A percentile compares a stretch with the other conserved stretches of the same genome.
These are phyloP conservation scores for Leptopilina syphax DNA, from an alignment of 2,888 invertebrate species.

Conservation along the genomic window DNA sequence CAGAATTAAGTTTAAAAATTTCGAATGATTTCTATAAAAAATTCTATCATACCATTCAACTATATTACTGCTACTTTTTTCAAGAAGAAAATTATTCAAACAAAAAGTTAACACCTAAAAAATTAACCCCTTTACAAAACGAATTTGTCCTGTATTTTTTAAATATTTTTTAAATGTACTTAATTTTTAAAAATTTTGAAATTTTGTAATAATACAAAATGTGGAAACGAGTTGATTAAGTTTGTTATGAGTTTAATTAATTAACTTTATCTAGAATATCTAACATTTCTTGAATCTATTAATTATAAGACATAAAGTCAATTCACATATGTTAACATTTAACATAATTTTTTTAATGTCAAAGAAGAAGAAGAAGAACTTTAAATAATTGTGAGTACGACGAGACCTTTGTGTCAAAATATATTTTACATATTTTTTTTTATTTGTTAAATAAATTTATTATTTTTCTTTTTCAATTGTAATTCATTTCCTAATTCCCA, in stretches of 20 bases:
- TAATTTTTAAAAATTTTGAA: too few relatives aligned
- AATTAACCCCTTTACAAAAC: too few relatives aligned
- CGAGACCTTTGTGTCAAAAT: neutral
- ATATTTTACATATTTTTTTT: neutral
- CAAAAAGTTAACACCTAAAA: too few relatives aligned
- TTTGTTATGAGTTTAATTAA: conserved; percentile 1
- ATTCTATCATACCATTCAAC: too few relatives aligned
- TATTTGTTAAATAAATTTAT: neutral
- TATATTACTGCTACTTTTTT: too few relatives aligned
- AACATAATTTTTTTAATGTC: neutral
- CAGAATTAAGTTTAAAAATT: too few relatives aligned
- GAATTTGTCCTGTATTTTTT: too few relatives aligned
- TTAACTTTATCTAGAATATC: neutral
- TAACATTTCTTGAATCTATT: conserved; percentile 13
- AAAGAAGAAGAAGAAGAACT: neutral
- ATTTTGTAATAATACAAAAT: too few relatives aligned
- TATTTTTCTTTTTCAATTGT: neutral
- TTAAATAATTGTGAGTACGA: conserved; percentile 14
- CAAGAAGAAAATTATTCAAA: too few relatives aligned
- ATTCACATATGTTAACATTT: conserved; percentile 15
- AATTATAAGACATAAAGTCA: neutral
- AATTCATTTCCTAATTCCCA: neutral
- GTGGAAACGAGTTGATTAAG: too few relatives aligned
- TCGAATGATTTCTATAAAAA: too few relatives aligned
- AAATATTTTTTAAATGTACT: too few relatives aligned